Evolutionary conservation across 2,113 vertebrate species (phyloP).

Genomic region (Rhineura floridana): DNA sequence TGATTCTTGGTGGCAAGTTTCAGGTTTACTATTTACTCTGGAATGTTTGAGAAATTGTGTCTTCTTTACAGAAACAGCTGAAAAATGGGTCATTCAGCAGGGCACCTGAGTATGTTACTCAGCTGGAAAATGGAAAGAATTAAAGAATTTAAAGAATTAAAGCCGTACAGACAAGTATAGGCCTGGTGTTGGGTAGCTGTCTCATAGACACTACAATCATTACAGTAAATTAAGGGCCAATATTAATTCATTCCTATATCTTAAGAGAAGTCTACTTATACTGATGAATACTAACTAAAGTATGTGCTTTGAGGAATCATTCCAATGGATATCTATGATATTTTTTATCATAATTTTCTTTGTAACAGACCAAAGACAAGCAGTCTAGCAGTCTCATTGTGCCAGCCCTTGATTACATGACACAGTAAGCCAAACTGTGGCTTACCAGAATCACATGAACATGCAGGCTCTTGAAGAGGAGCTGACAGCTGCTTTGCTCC

Average conservation of each 20-base stretch:
- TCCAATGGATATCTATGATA: background rate
- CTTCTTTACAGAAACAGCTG: background rate
- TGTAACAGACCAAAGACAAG: background rate
- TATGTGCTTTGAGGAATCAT: background rate
- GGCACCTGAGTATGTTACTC: background rate
- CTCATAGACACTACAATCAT: constrained; percentile 4
- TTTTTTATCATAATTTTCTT: background rate
- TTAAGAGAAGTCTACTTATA: background rate
- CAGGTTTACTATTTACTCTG: background rate
- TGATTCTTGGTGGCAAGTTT: background rate
- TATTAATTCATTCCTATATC: background rate
- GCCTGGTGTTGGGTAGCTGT: background rate
- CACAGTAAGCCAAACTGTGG: too few species aligned
- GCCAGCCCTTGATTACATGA: too few species aligned
- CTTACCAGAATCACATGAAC: too few species aligned
- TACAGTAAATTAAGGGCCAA: constrained; percentile 8
- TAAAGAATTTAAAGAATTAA: constrained; percentile 20
- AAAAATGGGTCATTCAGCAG: background rate
- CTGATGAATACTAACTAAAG: background rate
- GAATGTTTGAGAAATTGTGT: background rate
- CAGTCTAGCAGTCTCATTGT: background rate
- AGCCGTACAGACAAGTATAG: background rate
- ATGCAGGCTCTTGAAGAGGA: too few species aligned
- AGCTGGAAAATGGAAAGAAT: constrained; percentile 10
- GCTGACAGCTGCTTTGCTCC: too few species aligned